These are phyloP conservation scores for Leuciscus waleckii DNA, from an alignment of 2,797 vertebrate species.

Conservation along the genomic window DNA sequence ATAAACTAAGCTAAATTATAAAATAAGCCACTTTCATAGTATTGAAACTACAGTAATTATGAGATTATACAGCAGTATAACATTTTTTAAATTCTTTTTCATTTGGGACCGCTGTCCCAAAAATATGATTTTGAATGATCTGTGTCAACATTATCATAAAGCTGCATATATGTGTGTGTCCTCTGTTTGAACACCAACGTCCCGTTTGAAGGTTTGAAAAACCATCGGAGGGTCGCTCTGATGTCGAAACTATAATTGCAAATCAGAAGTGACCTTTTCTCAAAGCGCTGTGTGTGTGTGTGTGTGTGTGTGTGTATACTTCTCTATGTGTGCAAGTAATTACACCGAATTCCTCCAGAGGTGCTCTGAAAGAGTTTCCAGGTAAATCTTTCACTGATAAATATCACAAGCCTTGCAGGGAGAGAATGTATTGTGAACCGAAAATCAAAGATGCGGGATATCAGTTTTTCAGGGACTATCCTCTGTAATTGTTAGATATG, in stretches of 20 bases:
- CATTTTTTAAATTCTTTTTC: no score
- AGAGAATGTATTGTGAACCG: constrained; percentile 26
- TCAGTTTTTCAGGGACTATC: constrained; percentile 33
- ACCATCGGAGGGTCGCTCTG: not conserved
- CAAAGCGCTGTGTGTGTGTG: not conserved
- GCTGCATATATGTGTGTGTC: not conserved
- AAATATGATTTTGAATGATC: not conserved
- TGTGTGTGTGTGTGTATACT: not conserved
- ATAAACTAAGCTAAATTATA: no score
- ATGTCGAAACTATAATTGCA: constrained; percentile 48
- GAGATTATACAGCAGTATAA: no score
- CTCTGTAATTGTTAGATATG: constrained; percentile 41
- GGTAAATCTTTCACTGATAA: constrained; percentile 42
- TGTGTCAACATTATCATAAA: not conserved
- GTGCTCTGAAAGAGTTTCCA: constrained; percentile 37
- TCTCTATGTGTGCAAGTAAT: not conserved
- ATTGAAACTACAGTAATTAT: no score
- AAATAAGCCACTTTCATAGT: no score
- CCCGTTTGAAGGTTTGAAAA: constrained; percentile 30
- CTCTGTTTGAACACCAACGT: not conserved
- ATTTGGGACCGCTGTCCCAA: no score
- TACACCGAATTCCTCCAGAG: constrained; percentile 31
- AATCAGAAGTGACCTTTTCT: constrained; percentile 51
- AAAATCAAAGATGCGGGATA: constrained; percentile 31
- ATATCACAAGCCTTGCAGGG: constrained; percentile 41